Evolutionary conservation across 2,113 vertebrate genomes (phyloP), one percentile per base, ranked within the genome.

Genomic region (Vicugna pacos): DNA sequence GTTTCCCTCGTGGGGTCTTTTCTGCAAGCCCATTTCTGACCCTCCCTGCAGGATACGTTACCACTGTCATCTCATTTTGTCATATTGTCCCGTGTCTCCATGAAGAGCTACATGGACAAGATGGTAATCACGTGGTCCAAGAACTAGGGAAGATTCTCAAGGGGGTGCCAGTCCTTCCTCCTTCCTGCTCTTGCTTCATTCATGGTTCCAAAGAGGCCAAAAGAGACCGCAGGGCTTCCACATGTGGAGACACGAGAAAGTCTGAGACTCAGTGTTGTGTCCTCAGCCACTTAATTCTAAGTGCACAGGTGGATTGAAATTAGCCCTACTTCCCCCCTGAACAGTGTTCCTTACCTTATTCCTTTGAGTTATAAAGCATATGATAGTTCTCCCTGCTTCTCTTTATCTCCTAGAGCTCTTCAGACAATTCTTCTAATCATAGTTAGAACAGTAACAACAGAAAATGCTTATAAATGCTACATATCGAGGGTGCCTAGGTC

Each of bases 1-100:
- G 38, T 42, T 70, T 89, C 84, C 94, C 42, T 77, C 46, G 9
- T 42, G 52, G 73, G 73, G 67, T 91, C 79, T 93, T 89, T 82
- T 30, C 73, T 65, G 13, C 82, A 96, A 94, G 64, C 84, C 83
- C 38, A 38, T 75, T 35, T 67, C 56, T 48, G 79, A 50, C n/a
- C 28, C 72, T 17, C 48, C 67, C 50, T 38, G 52, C 58, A 32
- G 75, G 58, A 93, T 75, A 76, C 64, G 56, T 17, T 60, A 32
- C 67, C 89, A 67, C 19, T n/a, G 72, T 73, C 95, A 93, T 96
- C 60, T 95, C 95, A 60, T 89, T 97, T 75, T 81, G 69, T 56
- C 65, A 69, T 35, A 24, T 76, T n/a, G 50, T 52, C 52, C 95
- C 91, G 85, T 83, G 77, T 30, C 38, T 83, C 90, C 52, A n/a